Base-by-base conservation (phyloP, 2,888 invertebrate genomes). In the Rhingia rostrata region DNA sequence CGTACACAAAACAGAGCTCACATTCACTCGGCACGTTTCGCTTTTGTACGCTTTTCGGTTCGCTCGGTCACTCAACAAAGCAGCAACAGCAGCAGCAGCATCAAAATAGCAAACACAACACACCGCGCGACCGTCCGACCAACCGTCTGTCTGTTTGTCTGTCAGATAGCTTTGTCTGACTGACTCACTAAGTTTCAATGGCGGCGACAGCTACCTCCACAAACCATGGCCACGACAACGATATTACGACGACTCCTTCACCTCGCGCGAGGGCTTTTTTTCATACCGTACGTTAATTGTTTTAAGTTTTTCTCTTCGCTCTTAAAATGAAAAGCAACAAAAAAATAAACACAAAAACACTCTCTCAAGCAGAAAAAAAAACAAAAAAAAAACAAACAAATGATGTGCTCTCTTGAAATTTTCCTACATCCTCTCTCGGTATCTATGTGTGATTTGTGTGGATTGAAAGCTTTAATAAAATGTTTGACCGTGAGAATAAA, bases 221-320 rank as follows among this genome's bases (percentile, higher is more conserved):
- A 63, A 63, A 69, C 69, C 77, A 70, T 78, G 77, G 70, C 77
- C 77, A 78, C 69, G 69, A 78, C 77, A 70, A 30, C 53, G 63
- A 51, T 47, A 58, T 35, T 54, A 58, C 47, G 32, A 37, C 67
- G 61, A 77, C 39, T 77, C 67, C 60, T 14, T 67, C 12, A 49
- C 60, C 56, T 2, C 10, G 47, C 58, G 51, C 61, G 53, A 69
- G 60, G 61, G 69, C 70, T 78, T 78, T 77, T 78, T 78, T 35
- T 6, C 47, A 5, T 49, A 56, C 14, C 10, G 49, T 66, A 64
- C 39, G 14, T 70, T 51, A 66, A 58, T 56, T 66, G 32, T 35
- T 49, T 5, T 22, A 64, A 47, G 32, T 73, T 74, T 73, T 30
- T 33, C 54, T 73, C 12, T 56, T 6, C 45, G 39, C 66, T 58